Evolutionary conservation across 1,140 invertebrate genomes (phyloP).

Genomic region (Scylla paramamosain): DNA sequence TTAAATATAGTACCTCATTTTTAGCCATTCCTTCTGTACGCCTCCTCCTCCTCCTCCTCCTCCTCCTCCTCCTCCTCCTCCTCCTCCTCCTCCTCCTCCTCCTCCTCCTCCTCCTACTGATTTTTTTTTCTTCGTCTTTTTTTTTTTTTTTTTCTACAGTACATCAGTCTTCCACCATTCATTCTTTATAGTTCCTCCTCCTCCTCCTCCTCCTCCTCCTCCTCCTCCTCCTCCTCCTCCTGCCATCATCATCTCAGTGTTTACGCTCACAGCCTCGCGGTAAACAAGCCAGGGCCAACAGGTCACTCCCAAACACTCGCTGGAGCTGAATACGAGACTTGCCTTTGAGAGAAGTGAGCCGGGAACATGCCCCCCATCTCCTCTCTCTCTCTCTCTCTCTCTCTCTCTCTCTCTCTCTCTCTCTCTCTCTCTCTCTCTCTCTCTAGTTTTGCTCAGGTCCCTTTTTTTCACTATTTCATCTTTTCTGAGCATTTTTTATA

Average conservation of each 20-base stretch:
- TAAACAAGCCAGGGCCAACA: too few species aligned
- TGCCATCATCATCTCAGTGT: not conserved
- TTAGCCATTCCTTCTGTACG: not conserved
- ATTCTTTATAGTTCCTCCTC: not conserved
- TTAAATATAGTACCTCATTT: not conserved
- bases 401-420: too few species aligned
- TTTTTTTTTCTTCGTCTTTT: too few species aligned
- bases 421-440: too few species aligned
- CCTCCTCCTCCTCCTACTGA: not conserved
- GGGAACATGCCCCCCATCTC: not conserved
- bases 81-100: not conserved
- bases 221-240: constrained; percentile 4
- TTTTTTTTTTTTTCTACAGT: too few species aligned
- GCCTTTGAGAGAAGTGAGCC: not conserved
- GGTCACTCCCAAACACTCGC: too few species aligned
- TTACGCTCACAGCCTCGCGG: not conserved
- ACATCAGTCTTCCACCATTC: not conserved
- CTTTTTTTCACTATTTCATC: too few species aligned
- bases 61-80: constrained; percentile 6
- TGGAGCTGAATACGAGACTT: too few species aligned
- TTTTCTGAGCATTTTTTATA: too few species aligned
- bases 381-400: too few species aligned
- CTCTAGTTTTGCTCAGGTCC: too few species aligned
- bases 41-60: not conserved
- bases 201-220: not conserved